phyloP scores from a whole-genome alignment of 2,888 invertebrate genomes.

The Syrista parreyssii region DNA sequence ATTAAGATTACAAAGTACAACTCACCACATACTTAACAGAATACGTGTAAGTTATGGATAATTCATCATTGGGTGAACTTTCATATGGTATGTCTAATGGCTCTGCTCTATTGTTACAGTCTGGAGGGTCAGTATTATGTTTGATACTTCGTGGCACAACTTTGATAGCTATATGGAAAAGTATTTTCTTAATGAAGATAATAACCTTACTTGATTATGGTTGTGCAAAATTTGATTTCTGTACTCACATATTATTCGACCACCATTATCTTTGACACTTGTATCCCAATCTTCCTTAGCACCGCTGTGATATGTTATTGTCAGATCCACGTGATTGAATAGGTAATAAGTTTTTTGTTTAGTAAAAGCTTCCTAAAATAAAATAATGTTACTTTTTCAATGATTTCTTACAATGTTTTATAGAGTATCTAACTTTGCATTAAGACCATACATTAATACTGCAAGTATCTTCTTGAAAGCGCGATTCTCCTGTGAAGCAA shows the following conservation, averaged over 20 bases:
- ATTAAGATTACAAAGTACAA: constrained; percentile 9
- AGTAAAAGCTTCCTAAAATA: constrained; percentile 68
- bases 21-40: constrained; percentile 81
- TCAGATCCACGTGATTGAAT: constrained; percentile 96
- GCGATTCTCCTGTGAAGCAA: constrained; percentile 79
- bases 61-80: constrained; percentile 66
- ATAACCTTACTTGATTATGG: background rate
- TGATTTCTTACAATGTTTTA: background rate
- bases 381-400: background rate
- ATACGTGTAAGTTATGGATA: constrained; percentile 87
- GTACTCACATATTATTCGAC: constrained; percentile 79
- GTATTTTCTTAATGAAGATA: constrained; percentile 1
- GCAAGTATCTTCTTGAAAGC: constrained; percentile 48
- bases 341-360: constrained; percentile 85
- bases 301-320: constrained; percentile 93
- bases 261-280: constrained; percentile 82
- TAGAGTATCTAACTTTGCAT: background rate
- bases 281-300: constrained; percentile 88
- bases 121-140: constrained; percentile 55
- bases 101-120: constrained; percentile 66
- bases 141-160: constrained; percentile 69
- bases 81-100: constrained; percentile 79
- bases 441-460: constrained; percentile 45
- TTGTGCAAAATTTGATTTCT: background rate
- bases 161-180: constrained; percentile 66